Evolutionary conservation across 2,113 vertebrate species (phyloP).

Genomic region (Charina bottae): DNA sequence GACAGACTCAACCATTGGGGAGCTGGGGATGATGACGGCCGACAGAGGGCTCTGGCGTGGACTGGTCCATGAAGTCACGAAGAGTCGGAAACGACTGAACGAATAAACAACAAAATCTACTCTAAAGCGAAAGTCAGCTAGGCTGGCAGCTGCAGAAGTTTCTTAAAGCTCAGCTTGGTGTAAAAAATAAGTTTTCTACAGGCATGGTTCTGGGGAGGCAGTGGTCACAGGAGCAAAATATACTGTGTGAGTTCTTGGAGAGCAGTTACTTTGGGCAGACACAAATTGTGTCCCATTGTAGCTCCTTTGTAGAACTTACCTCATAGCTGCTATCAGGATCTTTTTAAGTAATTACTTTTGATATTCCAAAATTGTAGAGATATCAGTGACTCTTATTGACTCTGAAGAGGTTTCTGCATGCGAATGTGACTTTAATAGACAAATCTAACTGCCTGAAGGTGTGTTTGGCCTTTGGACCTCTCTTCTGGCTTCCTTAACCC

Average conservation of each 20-base stretch:
- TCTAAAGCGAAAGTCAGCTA: constrained; percentile 42
- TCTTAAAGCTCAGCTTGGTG: constrained; percentile 48
- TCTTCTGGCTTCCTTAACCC: constrained; percentile 23
- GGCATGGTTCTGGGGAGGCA: constrained; percentile 42
- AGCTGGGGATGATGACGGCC: too few species aligned
- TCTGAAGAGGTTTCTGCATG: background rate
- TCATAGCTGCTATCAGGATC: constrained; percentile 8
- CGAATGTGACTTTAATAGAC: background rate
- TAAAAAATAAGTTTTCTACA: constrained; percentile 37
- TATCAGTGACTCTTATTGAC: constrained; percentile 17
- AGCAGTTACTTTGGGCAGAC: constrained; percentile 49
- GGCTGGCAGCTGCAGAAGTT: constrained; percentile 35
- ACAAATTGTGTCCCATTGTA: background rate
- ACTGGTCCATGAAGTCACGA: too few species aligned
- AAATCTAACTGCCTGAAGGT: constrained; percentile 29
- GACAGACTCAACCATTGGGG: too few species aligned
- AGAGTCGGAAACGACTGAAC: too few species aligned
- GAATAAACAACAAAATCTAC: too few species aligned
- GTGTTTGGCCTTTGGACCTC: constrained; percentile 23
- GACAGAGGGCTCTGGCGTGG: too few species aligned
- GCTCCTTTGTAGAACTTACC: constrained; percentile 28
- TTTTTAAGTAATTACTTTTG: constrained; percentile 40
- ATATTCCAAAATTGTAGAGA: constrained; percentile 19
- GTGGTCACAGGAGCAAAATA: constrained; percentile 48
- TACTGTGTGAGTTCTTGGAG: constrained; percentile 47